phyloP scores from a whole-genome alignment of 1,140 invertebrate species.

The Camponotus pennsylvanicus region DNA sequence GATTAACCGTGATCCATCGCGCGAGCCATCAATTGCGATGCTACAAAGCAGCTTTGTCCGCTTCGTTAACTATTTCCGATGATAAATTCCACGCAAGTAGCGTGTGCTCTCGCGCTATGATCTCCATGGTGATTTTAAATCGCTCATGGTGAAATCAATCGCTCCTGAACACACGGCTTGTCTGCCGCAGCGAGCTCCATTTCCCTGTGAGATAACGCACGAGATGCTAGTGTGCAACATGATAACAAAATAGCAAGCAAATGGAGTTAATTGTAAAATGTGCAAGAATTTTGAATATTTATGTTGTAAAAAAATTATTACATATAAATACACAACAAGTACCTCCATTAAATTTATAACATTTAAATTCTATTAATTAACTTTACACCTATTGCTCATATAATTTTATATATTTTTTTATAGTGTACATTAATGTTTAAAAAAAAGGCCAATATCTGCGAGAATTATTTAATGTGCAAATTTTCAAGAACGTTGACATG shows the following conservation, averaged over 20 bases:
- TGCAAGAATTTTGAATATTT: slow-evolving; percentile 11
- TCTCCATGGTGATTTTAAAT: slow-evolving; percentile 54
- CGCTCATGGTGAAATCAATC: slow-evolving; percentile 47
- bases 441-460: too few relatives aligned
- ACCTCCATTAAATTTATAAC: too few relatives aligned
- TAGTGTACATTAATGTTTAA: too few relatives aligned
- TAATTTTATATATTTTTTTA: too few relatives aligned
- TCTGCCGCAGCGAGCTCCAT: slow-evolving; percentile 22
- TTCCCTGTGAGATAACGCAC: slow-evolving; percentile 21
- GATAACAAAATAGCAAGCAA: not conserved
- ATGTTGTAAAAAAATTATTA: too few relatives aligned
- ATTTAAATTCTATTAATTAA: too few relatives aligned
- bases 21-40: slow-evolving; percentile 40
- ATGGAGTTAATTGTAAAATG: slow-evolving; percentile 24
- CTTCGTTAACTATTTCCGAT: slow-evolving; percentile 52
- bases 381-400: too few relatives aligned
- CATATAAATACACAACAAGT: too few relatives aligned
- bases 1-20: not conserved
- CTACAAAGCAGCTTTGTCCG: slow-evolving; percentile 36
- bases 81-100: slow-evolving; percentile 46
- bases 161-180: slow-evolving; percentile 13
- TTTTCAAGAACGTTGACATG: too few relatives aligned
- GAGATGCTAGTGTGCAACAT: not conserved
- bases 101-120: slow-evolving; percentile 31
- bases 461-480: too few relatives aligned